A percentile compares a stretch with the other conserved stretches of the same genome.
Evolutionary conservation across 2,797 vertebrate species (phyloP).

Genomic region (Phaenicophaeus curvirostris): DNA sequence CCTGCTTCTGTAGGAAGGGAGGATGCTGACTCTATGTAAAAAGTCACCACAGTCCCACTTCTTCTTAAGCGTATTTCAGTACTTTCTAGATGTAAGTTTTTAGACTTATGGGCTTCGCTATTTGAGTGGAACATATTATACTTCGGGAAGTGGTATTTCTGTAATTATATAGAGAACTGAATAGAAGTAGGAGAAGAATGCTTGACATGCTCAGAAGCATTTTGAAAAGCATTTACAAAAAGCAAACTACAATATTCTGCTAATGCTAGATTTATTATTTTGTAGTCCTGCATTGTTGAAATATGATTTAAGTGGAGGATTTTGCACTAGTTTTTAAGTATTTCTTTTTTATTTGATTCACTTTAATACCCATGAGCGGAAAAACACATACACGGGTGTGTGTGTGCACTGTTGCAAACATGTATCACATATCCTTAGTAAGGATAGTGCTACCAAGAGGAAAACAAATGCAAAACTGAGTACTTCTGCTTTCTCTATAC

Average conservation of each 20-base stretch:
- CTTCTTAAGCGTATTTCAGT: not conserved
- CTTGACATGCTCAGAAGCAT: not conserved
- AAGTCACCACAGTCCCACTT: not conserved
- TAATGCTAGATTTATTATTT: not conserved
- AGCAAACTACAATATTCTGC: not conserved
- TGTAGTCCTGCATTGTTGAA: not conserved
- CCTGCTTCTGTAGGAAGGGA: not conserved
- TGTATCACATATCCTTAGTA: not conserved
- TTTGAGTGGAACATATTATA: not conserved
- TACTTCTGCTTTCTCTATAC: not conserved
- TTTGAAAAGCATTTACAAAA: not conserved
- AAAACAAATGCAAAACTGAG: not conserved
- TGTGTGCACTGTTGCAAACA: rapidly evolving
- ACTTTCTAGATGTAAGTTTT: not conserved
- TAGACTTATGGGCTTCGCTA: not conserved
- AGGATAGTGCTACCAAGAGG: not conserved
- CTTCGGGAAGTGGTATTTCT: not conserved
- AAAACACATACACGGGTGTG: rapidly evolving
- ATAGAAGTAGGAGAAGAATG: not conserved
- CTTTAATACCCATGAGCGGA: not conserved
- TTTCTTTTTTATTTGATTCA: not conserved
- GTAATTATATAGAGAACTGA: not conserved
- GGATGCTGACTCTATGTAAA: not conserved
- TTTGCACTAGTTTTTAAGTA: not conserved
- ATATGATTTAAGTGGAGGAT: not conserved